phyloP scores from a whole-genome alignment of 2,113 vertebrate genomes.

The Stomatorhinus ivindoensis region DNA sequence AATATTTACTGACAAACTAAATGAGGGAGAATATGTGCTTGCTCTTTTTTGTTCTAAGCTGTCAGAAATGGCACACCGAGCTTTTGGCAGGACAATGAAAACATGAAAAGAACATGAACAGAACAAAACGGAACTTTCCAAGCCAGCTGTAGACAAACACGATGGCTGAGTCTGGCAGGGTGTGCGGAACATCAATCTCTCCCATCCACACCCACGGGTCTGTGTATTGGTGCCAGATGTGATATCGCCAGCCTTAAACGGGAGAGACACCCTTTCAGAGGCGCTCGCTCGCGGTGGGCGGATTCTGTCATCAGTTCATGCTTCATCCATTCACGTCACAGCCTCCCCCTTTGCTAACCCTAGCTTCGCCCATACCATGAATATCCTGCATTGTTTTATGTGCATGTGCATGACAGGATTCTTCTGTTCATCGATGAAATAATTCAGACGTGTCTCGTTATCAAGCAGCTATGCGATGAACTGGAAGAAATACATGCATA shows the following conservation, averaged over 20 bases:
- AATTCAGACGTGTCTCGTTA: conserved; percentile 30
- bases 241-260: not conserved
- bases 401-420: conserved; percentile 24
- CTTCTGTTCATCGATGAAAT: conserved; percentile 25
- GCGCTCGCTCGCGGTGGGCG: conserved; percentile 31
- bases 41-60: not conserved
- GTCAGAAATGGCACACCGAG: not conserved
- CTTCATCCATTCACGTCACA: conserved; percentile 53
- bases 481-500: conserved; percentile 49
- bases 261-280: not conserved
- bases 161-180: not conserved
- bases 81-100: not conserved
- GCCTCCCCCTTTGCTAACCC: conserved; percentile 50
- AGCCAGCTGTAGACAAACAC: not conserved
- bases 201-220: not conserved
- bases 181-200: not conserved
- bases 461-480: conserved; percentile 27
- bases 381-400: conserved; percentile 39
- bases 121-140: not conserved
- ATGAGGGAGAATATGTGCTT: not conserved
- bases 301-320: conserved; percentile 46
- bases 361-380: conserved; percentile 43
- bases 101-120: not conserved
- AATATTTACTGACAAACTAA: not conserved
- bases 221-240: not conserved